A percentile compares a stretch with the other conserved stretches of the same genome.
These are phyloP conservation scores for Clarias magur DNA, from an alignment of 2,113 vertebrate species.

Conservation along the genomic window DNA sequence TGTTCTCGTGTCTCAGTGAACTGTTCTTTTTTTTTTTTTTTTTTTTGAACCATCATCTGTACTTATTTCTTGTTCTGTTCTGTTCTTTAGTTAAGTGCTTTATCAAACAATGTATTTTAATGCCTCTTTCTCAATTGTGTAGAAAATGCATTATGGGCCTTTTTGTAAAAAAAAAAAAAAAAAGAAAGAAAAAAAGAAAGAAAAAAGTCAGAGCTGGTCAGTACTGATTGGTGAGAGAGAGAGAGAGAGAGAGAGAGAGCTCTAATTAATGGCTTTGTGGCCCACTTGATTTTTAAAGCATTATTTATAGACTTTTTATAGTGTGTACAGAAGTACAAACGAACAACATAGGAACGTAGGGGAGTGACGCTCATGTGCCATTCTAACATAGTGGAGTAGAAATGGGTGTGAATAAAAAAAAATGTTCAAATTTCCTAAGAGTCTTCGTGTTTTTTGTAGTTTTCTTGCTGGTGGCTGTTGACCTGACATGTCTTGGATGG, in stretches of 20 bases:
- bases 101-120: constrained; percentile 53
- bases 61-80: constrained; percentile 57
- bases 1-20: constrained; percentile 62
- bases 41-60: constrained; percentile 62
- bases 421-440: constrained; percentile 2
- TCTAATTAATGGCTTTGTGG: constrained; percentile 36
- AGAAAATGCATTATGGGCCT: constrained; percentile 68
- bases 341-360: constrained; percentile 71
- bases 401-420: constrained; percentile 74
- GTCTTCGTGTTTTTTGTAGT: background rate
- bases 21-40: constrained; percentile 56
- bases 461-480: background rate
- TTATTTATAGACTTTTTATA: constrained; percentile 69
- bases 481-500: background rate
- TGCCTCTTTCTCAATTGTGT: constrained; percentile 62
- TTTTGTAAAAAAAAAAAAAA: constrained; percentile 48
- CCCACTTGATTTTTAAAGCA: constrained; percentile 61
- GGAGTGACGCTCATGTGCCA: constrained; percentile 68
- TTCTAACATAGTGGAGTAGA: constrained; percentile 78
- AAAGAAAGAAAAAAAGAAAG: constrained; percentile 19
- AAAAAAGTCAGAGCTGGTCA: constrained; percentile 18
- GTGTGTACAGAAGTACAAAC: constrained; percentile 71
- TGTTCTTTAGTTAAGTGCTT: constrained; percentile 67
- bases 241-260: constrained; percentile 50
- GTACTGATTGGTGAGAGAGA: constrained; percentile 46